A percentile compares a stretch with the other conserved stretches of the same genome.
These are phyloP conservation scores for Globicephala melas DNA, from an alignment of 2,113 vertebrate genomes.

Conservation along the genomic window DNA sequence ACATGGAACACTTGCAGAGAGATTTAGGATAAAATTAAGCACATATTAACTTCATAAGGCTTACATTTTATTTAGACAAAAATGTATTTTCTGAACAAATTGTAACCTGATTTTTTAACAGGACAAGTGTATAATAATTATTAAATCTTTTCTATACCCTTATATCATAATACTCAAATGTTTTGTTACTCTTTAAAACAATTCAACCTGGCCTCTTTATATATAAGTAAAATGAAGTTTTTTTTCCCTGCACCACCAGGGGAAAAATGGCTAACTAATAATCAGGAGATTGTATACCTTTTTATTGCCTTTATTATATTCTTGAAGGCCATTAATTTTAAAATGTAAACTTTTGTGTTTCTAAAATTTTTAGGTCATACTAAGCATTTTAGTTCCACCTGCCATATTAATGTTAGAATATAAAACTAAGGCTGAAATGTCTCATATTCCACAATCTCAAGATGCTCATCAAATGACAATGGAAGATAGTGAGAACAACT, in stretches of 20 bases:
- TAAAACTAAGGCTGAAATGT: constrained; percentile 99
- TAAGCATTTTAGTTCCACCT: constrained; percentile 97
- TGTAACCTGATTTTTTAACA: background rate
- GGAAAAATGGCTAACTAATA: constrained; percentile 12
- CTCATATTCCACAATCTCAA: constrained; percentile 98
- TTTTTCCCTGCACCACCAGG: background rate
- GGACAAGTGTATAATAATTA: background rate
- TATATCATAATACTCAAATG: background rate
- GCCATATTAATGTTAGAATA: constrained; percentile 97
- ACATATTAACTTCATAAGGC: background rate
- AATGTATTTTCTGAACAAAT: constrained; percentile 4
- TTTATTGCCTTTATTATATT: constrained; percentile 26
- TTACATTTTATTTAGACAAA: constrained; percentile 36
- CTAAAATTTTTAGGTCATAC: constrained; percentile 90
- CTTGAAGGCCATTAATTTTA: constrained; percentile 36
- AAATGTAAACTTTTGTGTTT: constrained; percentile 44
- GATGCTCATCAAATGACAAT: constrained; percentile 98
- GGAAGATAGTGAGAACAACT: constrained; percentile 99
- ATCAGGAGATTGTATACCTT: background rate
- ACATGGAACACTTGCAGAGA: constrained; percentile 42
- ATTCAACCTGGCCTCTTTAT: constrained; percentile 26
- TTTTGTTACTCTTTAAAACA: constrained; percentile 31
- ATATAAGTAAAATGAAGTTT: constrained; percentile 43
- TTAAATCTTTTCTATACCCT: background rate
- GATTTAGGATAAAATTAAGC: constrained; percentile 46